Conservation (phyloP, 2,797 vertebrate genomes). For the Semaprochilodus insignis region DNA sequence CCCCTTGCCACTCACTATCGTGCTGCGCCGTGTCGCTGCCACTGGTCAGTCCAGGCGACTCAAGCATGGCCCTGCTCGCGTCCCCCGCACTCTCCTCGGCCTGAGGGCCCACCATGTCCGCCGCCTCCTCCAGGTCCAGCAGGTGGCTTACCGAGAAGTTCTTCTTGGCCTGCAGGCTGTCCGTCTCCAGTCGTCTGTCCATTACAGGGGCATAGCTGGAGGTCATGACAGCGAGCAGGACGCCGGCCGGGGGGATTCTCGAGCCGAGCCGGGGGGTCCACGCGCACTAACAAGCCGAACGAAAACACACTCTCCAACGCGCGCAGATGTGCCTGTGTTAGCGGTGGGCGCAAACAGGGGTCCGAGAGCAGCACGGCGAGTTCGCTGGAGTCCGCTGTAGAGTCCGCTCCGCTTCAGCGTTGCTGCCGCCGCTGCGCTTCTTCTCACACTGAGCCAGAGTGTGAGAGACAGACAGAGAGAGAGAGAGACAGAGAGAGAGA, state of each 20-base stretch:
- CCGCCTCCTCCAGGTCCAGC: slow-evolving; percentile 96
- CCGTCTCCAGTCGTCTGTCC: slow-evolving; percentile 96
- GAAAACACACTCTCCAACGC: background rate
- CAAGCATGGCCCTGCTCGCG: slow-evolving; percentile 90
- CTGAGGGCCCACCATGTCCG: slow-evolving; percentile 91
- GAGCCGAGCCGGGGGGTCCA: background rate
- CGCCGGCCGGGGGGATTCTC: background rate
- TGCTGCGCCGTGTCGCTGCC: slow-evolving; percentile 97
- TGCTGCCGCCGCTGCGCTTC: background rate
- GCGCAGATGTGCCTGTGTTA: background rate
- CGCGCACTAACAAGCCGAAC: background rate
- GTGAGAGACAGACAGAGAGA: background rate
- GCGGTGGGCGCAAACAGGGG: background rate
- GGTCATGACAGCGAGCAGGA: slow-evolving; percentile 84
- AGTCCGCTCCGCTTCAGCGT: background rate
- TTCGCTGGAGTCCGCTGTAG: background rate
- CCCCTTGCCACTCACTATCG: slow-evolving; percentile 88
- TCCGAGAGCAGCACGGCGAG: background rate
- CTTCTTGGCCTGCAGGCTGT: slow-evolving; percentile 96
- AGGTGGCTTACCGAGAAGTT: slow-evolving; percentile 99
- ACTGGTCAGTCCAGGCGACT: slow-evolving; percentile 95
- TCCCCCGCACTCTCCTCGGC: slow-evolving; percentile 90
- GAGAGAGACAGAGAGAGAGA: background rate
- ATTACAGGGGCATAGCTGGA: slow-evolving; percentile 95
- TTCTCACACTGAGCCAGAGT: background rate